Evolutionary conservation across 2,888 invertebrate species (phyloP).

Genomic region (Watsonalla cultraria): DNA sequence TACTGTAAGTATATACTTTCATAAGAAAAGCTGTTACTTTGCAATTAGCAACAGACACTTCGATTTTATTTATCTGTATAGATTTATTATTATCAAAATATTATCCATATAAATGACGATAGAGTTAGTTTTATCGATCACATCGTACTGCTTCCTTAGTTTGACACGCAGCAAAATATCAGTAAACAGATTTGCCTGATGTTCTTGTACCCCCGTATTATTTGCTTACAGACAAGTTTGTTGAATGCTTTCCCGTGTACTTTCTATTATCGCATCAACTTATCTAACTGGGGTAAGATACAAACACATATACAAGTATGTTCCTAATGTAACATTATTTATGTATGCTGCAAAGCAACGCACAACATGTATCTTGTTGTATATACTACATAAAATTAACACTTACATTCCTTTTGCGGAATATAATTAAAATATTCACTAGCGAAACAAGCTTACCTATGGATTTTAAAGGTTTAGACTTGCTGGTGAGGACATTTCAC

Average conservation of each 20-base stretch:
- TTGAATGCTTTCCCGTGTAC: slow-evolving; percentile 69
- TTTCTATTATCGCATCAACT: slow-evolving; percentile 60
- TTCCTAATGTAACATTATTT: neutral
- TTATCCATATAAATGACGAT: too few relatives aligned
- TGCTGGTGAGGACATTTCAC: slow-evolving; percentile 32
- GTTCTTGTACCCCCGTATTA: slow-evolving; percentile 33
- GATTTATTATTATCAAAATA: too few relatives aligned
- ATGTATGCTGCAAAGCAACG: slow-evolving; percentile 3
- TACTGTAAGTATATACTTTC: too few relatives aligned
- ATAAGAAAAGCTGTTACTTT: too few relatives aligned
- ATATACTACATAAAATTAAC: neutral
- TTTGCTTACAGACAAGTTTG: slow-evolving; percentile 47
- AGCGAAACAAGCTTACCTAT: slow-evolving; percentile 3
- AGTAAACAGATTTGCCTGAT: slow-evolving; percentile 56
- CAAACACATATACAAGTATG: neutral
- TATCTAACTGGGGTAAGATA: slow-evolving; percentile 16
- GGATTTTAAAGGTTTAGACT: slow-evolving; percentile 32
- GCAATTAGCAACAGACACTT: too few relatives aligned
- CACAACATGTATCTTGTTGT: neutral
- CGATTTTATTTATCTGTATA: too few relatives aligned
- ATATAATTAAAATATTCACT: slow-evolving; percentile 1
- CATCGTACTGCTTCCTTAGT: too few relatives aligned
- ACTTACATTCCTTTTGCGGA: neutral
- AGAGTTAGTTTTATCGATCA: too few relatives aligned
- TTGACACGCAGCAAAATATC: slow-evolving; percentile 14